Evolutionary conservation across 2,797 vertebrate species (phyloP).

Genomic region (Lithobates sylvaticus): DNA sequence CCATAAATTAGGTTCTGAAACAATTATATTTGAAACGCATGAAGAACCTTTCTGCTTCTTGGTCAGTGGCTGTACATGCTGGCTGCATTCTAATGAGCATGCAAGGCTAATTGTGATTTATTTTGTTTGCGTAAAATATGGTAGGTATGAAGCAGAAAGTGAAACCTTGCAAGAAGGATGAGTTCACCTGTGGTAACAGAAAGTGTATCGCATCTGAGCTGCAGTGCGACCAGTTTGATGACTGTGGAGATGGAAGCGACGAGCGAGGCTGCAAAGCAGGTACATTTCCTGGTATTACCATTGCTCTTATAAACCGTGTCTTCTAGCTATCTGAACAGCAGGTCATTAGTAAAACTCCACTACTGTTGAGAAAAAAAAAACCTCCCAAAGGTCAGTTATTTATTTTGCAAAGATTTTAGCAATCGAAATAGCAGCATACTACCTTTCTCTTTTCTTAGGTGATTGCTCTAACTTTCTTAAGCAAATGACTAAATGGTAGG

Average conservation of each 20-base stretch:
- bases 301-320: neutral
- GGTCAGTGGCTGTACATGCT: constrained; percentile 34
- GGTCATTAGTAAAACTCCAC: too few relatives aligned
- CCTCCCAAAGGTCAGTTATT: too few relatives aligned
- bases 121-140: constrained; percentile 31
- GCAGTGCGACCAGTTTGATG: constrained; percentile 92
- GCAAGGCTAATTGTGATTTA: constrained; percentile 56
- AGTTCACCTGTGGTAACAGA: constrained; percentile 90
- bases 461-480: too few relatives aligned
- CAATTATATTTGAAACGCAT: constrained; percentile 60
- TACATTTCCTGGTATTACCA: constrained; percentile 63
- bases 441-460: too few relatives aligned
- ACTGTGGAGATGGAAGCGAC: constrained; percentile 95
- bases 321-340: neutral
- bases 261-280: constrained; percentile 91
- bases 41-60: neutral
- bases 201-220: constrained; percentile 88
- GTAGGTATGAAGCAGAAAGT: constrained; percentile 50
- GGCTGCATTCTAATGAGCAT: constrained; percentile 38
- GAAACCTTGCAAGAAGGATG: constrained; percentile 91
- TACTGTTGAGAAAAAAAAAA: too few relatives aligned
- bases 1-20: constrained; percentile 42
- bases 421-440: too few relatives aligned
- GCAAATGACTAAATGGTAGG: too few relatives aligned
- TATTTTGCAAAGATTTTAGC: too few relatives aligned